These are phyloP conservation scores for Conus betulinus DNA, from an alignment of 1,140 invertebrate genomes.

Conservation along the genomic window DNA sequence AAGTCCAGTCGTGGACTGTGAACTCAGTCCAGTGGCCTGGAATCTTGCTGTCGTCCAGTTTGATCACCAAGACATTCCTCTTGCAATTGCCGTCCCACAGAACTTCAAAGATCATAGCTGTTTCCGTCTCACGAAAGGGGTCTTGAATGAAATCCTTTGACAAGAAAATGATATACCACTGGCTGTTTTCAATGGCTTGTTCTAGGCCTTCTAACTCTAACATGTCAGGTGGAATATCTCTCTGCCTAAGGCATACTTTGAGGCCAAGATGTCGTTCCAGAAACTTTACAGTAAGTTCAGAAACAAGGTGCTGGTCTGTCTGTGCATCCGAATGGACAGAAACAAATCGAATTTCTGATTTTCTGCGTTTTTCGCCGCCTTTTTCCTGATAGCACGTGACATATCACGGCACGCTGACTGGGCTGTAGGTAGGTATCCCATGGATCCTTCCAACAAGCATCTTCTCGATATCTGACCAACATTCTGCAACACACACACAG, in stretches of 20 bases:
- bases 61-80: not conserved
- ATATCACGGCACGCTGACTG: not conserved
- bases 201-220: not conserved
- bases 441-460: not conserved
- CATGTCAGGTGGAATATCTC: constrained; percentile 10
- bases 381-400: not conserved
- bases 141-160: constrained; percentile 7
- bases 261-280: not conserved
- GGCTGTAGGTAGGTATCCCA: constrained; percentile 9
- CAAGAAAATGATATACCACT: constrained; percentile 16
- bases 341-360: not conserved
- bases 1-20: constrained; percentile 27
- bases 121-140: not conserved
- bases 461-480: not conserved
- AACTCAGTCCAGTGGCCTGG: not conserved
- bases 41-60: not conserved
- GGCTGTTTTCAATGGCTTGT: not conserved
- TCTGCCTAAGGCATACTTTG: not conserved
- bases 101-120: not conserved
- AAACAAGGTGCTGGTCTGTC: not conserved
- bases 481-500: not conserved
- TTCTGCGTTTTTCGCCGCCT: not conserved
- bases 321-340: constrained; percentile 22
- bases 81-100: not conserved
- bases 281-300: not conserved